phyloP scores from a whole-genome alignment of 2,797 vertebrate species.

The Lindbergichthys nudifrons region DNA sequence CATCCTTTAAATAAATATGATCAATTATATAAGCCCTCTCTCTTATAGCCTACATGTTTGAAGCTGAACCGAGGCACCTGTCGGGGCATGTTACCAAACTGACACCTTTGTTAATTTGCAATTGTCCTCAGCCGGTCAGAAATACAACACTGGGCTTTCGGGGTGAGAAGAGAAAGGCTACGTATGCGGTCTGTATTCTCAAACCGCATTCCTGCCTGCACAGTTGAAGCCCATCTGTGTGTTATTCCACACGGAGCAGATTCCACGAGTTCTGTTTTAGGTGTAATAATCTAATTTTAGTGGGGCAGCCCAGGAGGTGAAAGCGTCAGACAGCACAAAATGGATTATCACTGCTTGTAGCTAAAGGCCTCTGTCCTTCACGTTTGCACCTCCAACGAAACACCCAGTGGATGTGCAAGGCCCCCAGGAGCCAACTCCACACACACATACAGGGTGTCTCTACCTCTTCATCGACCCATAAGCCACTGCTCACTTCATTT shows the following conservation, averaged over 20 bases:
- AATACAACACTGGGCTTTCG: conserved; percentile 70
- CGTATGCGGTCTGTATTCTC: conserved; percentile 66
- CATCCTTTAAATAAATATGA: conserved; percentile 71
- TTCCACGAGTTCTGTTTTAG: conserved; percentile 78
- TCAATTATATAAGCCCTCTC: conserved; percentile 65
- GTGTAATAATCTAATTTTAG: conserved; percentile 86
- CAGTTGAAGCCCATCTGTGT: conserved; percentile 64
- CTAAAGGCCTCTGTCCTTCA: conserved; percentile 67
- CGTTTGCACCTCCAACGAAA: conserved; percentile 55
- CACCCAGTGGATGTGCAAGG: not conserved
- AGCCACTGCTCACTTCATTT: conserved; percentile 47
- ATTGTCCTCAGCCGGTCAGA: conserved; percentile 76
- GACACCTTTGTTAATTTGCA: conserved; percentile 83
- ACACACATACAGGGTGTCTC: conserved; percentile 12
- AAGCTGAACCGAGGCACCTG: conserved; percentile 74
- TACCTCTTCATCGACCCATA: conserved; percentile 36
- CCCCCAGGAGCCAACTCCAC: conserved; percentile 24
- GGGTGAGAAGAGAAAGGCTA: conserved; percentile 58
- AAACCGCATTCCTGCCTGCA: conserved; percentile 71
- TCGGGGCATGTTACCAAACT: conserved; percentile 70
- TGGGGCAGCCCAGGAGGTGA: conserved; percentile 64
- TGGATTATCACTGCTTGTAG: conserved; percentile 77
- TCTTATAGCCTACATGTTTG: conserved; percentile 47
- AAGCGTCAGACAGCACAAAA: conserved; percentile 73
- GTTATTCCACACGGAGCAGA: conserved; percentile 75